A percentile compares a stretch with the other conserved stretches of the same genome.
Evolutionary conservation across 1,140 invertebrate genomes (phyloP).

Genomic region (Drosophila erecta): DNA sequence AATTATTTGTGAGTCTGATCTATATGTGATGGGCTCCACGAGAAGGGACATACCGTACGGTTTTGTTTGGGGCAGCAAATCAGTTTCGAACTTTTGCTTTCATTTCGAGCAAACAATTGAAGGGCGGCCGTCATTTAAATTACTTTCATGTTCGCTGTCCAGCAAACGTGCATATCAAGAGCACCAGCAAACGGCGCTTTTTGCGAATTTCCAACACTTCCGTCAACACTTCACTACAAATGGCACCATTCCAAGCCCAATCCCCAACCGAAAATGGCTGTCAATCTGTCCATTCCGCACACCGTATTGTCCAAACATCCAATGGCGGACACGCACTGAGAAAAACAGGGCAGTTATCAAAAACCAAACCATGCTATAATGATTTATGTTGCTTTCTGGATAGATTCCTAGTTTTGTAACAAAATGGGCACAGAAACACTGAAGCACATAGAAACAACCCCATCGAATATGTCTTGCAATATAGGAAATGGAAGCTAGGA

Average conservation of each 20-base stretch:
- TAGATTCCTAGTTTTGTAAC: no score
- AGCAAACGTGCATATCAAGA: slow-evolving; percentile 20
- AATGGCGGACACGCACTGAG: slow-evolving; percentile 5
- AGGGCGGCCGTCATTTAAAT: slow-evolving; percentile 62
- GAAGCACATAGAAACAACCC: no score
- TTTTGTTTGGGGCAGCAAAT: slow-evolving; percentile 33
- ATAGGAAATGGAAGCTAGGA: no score
- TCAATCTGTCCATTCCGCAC: slow-evolving; percentile 72
- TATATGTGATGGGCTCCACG: slow-evolving; percentile 2
- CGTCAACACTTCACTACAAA: slow-evolving; percentile 75
- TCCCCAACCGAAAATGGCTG: slow-evolving; percentile 64
- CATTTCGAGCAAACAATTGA: slow-evolving; percentile 62
- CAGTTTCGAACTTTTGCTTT: slow-evolving; percentile 67
- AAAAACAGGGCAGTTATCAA: neutral
- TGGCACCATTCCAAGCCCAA: slow-evolving; percentile 23
- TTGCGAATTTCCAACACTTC: slow-evolving; percentile 78
- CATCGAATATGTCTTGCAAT: no score
- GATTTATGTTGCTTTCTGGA: no score
- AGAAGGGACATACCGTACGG: neutral
- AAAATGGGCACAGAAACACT: no score
- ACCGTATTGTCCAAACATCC: slow-evolving; percentile 22
- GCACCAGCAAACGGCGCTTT: slow-evolving; percentile 53
- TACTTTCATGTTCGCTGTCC: slow-evolving; percentile 69
- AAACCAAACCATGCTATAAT: no score
- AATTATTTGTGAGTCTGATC: slow-evolving; percentile 45